Base-by-base conservation (phyloP, 2,797 vertebrate genomes). In the Sylvilagus floridanus region DNA sequence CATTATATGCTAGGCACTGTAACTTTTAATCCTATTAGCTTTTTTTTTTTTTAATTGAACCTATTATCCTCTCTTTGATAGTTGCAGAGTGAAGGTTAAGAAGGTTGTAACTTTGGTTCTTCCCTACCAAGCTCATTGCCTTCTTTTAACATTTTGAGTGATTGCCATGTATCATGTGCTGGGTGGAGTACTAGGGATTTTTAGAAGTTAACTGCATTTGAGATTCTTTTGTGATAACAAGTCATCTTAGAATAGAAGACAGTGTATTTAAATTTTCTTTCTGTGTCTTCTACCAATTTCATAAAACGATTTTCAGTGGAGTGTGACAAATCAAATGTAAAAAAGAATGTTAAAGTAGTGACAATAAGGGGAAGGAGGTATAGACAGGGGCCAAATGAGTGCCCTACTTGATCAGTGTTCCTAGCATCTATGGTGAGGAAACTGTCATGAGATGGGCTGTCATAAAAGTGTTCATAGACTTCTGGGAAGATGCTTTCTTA, bases 231-330 rank as follows among this genome's bases (percentile, higher is more conserved):
- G 13, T 78, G 83, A 50, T 54, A 94, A 71, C 77, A 88, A 76
- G 16, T 90, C 52, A 78, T 17, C 21, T 66, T 68, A 52, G 35
- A 78, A 60, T 47, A 81, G 66, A 79, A 66, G 52, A 68, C 35
- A 72, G 66, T 79, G 32, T 88, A 91, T 85, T 75, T 91, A 90
- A 65, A 79, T 88, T 91, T 94, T 14, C n/a, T 65, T 73, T 68
- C 26, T 81, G 1, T 89, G 50, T 95, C 26, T 91, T 93, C 26
- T 13, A 60, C 4, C 8, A 73, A 22, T 32, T 60, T 85, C 60
- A 24, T 62, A 52, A 68, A 94, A 73, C 32, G 37, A 88, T 96
- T 94, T 93, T 14, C 16, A 78, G 2, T 52, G 7, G 21, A 84
- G 13, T 90, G 19, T 78, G 26, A 30, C 66, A 81, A 84, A 63